Evolutionary conservation across 2,113 vertebrate species (phyloP).

Genomic region (Crotalus viridis): DNA sequence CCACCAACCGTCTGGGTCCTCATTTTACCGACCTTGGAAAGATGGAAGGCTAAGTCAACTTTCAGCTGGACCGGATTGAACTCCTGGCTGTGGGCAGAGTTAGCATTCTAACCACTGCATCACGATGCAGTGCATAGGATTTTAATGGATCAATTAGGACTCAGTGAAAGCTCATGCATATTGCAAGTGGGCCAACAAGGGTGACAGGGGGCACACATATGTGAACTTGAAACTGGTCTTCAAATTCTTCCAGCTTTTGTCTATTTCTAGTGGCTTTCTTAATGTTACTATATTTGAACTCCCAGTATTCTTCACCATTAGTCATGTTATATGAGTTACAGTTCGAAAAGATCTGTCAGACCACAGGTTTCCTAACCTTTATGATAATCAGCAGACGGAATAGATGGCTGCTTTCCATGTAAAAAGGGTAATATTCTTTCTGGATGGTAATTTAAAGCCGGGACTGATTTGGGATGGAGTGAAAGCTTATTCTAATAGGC

Average conservation of each 20-base stretch:
- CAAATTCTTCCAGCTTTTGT: not conserved
- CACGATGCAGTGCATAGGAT: not conserved
- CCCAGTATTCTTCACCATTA: not conserved
- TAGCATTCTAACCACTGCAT: not conserved
- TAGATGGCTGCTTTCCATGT: not conserved
- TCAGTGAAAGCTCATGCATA: not conserved
- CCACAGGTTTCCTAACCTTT: not conserved
- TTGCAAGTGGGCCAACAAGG: not conserved
- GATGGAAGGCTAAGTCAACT: not conserved
- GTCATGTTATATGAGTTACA: not conserved
- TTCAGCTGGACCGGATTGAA: not conserved
- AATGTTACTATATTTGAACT: not conserved
- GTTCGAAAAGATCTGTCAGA: not conserved
- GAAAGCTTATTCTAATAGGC: constrained; percentile 52
- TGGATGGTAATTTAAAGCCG: constrained; percentile 23
- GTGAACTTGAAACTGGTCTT: not conserved
- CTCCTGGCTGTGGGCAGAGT: not conserved
- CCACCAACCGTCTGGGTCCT: not conserved
- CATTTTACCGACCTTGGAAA: not conserved
- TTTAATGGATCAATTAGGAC: not conserved
- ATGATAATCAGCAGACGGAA: not conserved
- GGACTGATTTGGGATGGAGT: constrained; percentile 46
- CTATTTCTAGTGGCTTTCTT: not conserved
- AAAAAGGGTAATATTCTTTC: constrained; percentile 1
- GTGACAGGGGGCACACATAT: not conserved